These are phyloP conservation scores for Semnopithecus entellus DNA, from an alignment of 2,113 vertebrate species.

Conservation along the genomic window DNA sequence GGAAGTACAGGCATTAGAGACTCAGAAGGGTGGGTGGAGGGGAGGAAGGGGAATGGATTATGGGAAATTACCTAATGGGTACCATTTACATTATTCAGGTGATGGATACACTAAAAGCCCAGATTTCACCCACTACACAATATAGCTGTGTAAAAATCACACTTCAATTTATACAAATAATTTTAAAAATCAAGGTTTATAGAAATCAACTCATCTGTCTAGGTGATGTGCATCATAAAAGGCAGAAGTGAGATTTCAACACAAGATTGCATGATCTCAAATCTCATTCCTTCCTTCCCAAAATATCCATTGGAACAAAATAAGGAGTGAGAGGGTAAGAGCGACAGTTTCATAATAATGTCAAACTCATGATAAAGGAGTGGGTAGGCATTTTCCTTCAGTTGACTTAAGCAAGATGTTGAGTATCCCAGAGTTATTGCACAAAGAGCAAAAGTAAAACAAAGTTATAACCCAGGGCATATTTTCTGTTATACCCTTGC, in stretches of 20 bases:
- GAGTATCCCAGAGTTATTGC: neutral
- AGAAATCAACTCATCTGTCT: neutral
- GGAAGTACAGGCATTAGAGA: no score
- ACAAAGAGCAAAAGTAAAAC: neutral
- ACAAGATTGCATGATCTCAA: neutral
- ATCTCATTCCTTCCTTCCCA: neutral
- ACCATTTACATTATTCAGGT: no score
- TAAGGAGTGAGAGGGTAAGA: neutral
- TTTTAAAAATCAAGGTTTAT: neutral
- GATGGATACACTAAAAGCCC: no score
- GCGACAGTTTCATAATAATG: neutral
- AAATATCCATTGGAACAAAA: slow-evolving; percentile 7
- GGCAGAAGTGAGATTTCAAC: neutral
- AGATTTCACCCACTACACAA: no score
- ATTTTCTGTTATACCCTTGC: neutral
- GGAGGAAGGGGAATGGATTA: no score
- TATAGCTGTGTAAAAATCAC: no score
- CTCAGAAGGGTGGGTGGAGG: no score
- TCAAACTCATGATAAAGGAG: neutral
- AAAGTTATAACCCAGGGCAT: neutral
- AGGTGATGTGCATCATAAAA: neutral
- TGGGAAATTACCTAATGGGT: no score
- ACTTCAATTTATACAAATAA: no score
- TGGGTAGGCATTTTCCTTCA: neutral
- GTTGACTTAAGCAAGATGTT: neutral